These are phyloP conservation scores for Bombyx mandarina DNA, from an alignment of 1,140 invertebrate species.

Conservation along the genomic window DNA sequence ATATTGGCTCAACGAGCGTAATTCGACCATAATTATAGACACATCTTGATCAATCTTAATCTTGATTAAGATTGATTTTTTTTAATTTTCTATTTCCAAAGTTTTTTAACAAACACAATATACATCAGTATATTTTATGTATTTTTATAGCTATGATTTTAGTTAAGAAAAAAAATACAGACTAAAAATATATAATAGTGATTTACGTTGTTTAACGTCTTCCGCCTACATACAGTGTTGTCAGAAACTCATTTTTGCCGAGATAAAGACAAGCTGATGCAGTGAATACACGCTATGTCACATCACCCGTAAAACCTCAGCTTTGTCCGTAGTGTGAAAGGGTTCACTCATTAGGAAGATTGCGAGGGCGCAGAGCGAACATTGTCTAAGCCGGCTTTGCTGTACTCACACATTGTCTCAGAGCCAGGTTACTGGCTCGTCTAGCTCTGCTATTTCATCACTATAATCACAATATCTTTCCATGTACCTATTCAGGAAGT, in stretches of 20 bases:
- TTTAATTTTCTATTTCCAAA: too few species aligned
- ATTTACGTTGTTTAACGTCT: not conserved
- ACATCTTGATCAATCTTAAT: too few species aligned
- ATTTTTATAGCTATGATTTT: too few species aligned
- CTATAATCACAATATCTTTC: slow-evolving; percentile 11
- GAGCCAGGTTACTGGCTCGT: slow-evolving; percentile 27
- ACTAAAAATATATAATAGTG: not conserved
- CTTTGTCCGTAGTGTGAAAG: slow-evolving; percentile 67
- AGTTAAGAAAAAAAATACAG: too few species aligned
- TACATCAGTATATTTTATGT: too few species aligned
- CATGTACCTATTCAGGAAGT: slow-evolving; percentile 35
- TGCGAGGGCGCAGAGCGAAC: slow-evolving; percentile 54
- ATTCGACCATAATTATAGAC: too few species aligned
- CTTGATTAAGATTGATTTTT: too few species aligned
- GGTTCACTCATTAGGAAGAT: slow-evolving; percentile 70
- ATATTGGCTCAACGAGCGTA: too few species aligned
- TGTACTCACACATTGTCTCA: slow-evolving; percentile 33
- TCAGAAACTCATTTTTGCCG: not conserved
- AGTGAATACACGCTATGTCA: slow-evolving; percentile 45
- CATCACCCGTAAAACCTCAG: slow-evolving; percentile 59
- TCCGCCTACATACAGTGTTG: not conserved
- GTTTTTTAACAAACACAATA: too few species aligned
- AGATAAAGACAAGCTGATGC: slow-evolving; percentile 1
- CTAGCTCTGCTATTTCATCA: slow-evolving; percentile 24
- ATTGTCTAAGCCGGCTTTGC: slow-evolving; percentile 42